These are phyloP conservation scores for Pseudopipra pipra DNA, from an alignment of 2,113 vertebrate genomes.

Conservation along the genomic window DNA sequence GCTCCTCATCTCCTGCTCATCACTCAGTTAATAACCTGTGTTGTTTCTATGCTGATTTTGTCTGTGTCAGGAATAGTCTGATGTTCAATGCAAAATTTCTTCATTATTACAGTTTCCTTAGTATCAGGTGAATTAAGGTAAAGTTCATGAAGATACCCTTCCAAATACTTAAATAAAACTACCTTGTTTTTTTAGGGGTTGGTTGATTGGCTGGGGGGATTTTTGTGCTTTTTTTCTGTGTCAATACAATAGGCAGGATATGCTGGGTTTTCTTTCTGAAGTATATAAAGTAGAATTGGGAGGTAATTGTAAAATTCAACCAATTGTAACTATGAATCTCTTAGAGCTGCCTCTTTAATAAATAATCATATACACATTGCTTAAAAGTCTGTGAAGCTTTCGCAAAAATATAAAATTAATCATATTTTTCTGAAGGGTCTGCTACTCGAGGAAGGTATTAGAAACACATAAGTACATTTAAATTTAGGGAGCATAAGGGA, in stretches of 20 bases:
- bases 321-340: neutral
- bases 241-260: neutral
- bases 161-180: neutral
- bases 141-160: neutral
- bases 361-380: neutral
- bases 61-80: neutral
- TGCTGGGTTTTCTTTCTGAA: neutral
- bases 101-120: neutral
- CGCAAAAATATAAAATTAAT: neutral
- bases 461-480: neutral
- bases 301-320: neutral
- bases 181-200: fast-evolving
- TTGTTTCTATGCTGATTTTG: neutral
- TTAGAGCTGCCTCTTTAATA: neutral
- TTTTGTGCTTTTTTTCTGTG: neutral
- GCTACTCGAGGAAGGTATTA: neutral
- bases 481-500: neutral
- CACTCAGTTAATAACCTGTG: neutral
- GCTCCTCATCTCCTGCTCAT: neutral
- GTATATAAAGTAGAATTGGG: neutral
- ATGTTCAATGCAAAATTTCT: neutral
- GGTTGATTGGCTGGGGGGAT: fast-evolving
- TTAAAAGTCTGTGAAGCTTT: neutral
- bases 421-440: neutral
- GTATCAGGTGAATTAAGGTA: neutral